Evolutionary conservation across 1,140 invertebrate genomes (phyloP).

Genomic region (Solenopsis fugax): DNA sequence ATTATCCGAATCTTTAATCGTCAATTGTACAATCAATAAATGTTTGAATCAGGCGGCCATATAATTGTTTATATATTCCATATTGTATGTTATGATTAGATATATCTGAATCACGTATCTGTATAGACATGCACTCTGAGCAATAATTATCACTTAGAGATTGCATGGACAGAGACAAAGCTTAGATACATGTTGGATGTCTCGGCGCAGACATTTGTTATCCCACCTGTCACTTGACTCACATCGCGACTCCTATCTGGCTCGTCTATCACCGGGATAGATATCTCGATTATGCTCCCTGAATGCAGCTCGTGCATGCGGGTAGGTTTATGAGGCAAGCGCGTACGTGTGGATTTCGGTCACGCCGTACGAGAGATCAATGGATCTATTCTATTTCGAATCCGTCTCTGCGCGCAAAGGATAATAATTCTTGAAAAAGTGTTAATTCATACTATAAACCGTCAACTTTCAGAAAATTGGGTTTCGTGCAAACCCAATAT

Average conservation of each 20-base stretch:
- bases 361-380: constrained; percentile 48
- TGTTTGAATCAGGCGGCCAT: not conserved
- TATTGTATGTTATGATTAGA: constrained; percentile 19
- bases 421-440: constrained; percentile 47
- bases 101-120: constrained; percentile 33
- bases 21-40: not conserved
- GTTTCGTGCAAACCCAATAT: not conserved
- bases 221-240: constrained; percentile 73
- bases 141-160: constrained; percentile 69
- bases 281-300: constrained; percentile 73
- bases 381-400: constrained; percentile 65
- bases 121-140: constrained; percentile 23
- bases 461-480: constrained; percentile 60
- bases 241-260: constrained; percentile 66
- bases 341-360: constrained; percentile 49
- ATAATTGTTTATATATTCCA: not conserved
- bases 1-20: not conserved
- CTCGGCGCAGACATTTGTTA: constrained; percentile 73
- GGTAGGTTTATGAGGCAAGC: constrained; percentile 49
- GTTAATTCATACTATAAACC: constrained; percentile 54
- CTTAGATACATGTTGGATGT: constrained; percentile 69
- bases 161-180: constrained; percentile 62
- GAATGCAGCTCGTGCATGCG: constrained; percentile 64
- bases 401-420: constrained; percentile 32
- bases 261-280: constrained; percentile 74